These are phyloP conservation scores for Onchidella celtica DNA, from an alignment of 2,888 invertebrate species.

Conservation along the genomic window DNA sequence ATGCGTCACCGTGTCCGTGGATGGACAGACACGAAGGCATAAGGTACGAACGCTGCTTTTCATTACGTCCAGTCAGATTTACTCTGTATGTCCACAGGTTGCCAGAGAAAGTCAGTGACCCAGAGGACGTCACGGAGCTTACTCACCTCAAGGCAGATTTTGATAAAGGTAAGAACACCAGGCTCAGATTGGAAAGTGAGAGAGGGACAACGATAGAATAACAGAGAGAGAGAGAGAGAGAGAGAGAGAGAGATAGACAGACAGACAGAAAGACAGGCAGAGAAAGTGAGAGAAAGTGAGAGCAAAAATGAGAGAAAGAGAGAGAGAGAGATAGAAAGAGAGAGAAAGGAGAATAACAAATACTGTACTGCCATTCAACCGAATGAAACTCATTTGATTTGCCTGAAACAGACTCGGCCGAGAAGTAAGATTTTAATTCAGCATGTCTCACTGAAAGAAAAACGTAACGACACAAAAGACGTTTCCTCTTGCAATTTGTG, in stretches of 20 bases:
- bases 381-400: too few relatives aligned
- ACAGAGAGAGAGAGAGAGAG: neutral
- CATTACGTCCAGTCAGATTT: too few relatives aligned
- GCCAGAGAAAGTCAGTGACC: constrained; percentile 55
- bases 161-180: constrained; percentile 59
- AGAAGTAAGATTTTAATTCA: too few relatives aligned
- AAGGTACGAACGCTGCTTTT: neutral
- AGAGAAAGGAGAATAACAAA: neutral
- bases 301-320: neutral
- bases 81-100: constrained; percentile 1
- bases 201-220: neutral
- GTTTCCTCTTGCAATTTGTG: too few relatives aligned
- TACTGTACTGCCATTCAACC: too few relatives aligned
- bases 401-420: too few relatives aligned
- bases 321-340: neutral
- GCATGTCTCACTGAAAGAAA: too few relatives aligned
- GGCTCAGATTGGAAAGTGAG: neutral
- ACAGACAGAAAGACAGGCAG: neutral
- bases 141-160: constrained; percentile 63
- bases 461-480: too few relatives aligned
- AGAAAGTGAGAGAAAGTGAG: neutral
- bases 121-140: constrained; percentile 64
- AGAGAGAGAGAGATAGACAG: neutral
- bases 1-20: neutral
- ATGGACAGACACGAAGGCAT: neutral